Conservation (phyloP, 2,888 invertebrate species). For the Sisyra nigra region DNA sequence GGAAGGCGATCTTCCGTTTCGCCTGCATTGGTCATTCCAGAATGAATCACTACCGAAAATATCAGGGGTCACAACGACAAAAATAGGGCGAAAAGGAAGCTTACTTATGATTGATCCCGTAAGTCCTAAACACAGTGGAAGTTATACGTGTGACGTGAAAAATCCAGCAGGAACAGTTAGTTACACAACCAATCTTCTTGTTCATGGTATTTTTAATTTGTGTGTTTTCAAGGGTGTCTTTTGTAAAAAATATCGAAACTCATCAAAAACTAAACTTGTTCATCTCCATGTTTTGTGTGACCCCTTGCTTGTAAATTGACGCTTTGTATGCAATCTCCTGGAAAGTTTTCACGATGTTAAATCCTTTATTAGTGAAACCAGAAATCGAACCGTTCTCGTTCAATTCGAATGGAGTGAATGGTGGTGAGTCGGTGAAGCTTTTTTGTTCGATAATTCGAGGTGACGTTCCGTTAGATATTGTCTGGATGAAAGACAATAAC, state of each 20-base stretch:
- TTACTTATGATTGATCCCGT: conserved; percentile 26
- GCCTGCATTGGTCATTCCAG: conserved; percentile 36
- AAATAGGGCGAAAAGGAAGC: conserved; percentile 30
- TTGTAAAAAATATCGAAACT: neutral
- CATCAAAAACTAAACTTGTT: neutral
- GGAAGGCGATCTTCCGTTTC: conserved; percentile 38
- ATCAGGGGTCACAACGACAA: conserved; percentile 23
- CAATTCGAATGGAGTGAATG: conserved; percentile 31
- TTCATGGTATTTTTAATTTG: conserved; percentile 20
- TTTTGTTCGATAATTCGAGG: conserved; percentile 41
- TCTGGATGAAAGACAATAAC: conserved; percentile 35
- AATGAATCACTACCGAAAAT: conserved; percentile 24
- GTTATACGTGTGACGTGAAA: conserved; percentile 26
- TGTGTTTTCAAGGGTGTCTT: neutral
- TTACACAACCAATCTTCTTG: conserved; percentile 23
- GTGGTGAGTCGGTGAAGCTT: conserved; percentile 32
- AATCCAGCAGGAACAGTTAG: conserved; percentile 25
- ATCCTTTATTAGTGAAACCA: conserved; percentile 25
- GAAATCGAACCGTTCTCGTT: conserved; percentile 36
- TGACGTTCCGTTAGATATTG: conserved; percentile 45
- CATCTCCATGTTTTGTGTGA: conserved; percentile 4
- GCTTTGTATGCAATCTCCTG: too few relatives aligned
- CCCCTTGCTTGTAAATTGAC: neutral
- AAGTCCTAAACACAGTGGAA: conserved; percentile 24
- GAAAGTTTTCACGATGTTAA: neutral